Base-by-base conservation (phyloP, 2,797 vertebrate genomes). In the Melanotaenia maccullochi region DNA sequence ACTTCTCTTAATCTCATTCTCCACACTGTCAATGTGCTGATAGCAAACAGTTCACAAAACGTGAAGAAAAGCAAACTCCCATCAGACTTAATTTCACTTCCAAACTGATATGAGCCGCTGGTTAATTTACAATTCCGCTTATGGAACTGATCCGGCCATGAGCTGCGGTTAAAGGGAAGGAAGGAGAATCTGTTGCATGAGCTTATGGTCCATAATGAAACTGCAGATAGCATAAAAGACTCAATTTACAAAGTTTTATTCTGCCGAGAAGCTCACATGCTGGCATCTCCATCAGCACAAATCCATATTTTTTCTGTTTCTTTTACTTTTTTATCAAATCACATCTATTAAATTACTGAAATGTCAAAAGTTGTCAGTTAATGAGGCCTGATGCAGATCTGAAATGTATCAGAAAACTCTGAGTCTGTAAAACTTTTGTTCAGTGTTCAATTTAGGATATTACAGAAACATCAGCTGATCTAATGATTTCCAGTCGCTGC, bases 1-100 rank as follows among this genome's bases (percentile, higher is more conserved):
- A 75, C 76, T 64, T 62, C 75, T 82, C 52, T 82, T 89, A 89
- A 94, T 91, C 91, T 84, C 65, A 82, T 90, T 90, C 82, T 84
- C 81, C 42, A 0, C 75, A 42, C 79, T 56, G 20, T 70, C 62
- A 71, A 54, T 52, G 54, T n/a, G 12, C 63, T 52, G 74, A 80
- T 85, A 81, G 76, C 77, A 49, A 56, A 65, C 30, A 18, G 51
- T 44, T 77, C 58, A 49, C 69, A 78, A 71, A 40, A 70, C 71
- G 69, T 32, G 61, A 36, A 44, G 67, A 68, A 57, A 78, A 60
- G 62, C 65, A 86, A 80, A 83, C 72, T 30, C 66, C 54, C 62
- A 28, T 73, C 73, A 71, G 59, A 71, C 63, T 47, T 81, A 75
- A 81, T 68, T 68, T 68, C 60, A 60, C 85, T 86, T 82, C 38